Evolutionary conservation across 2,888 invertebrate species (phyloP).

Genomic region (Melinaea menophilus): DNA sequence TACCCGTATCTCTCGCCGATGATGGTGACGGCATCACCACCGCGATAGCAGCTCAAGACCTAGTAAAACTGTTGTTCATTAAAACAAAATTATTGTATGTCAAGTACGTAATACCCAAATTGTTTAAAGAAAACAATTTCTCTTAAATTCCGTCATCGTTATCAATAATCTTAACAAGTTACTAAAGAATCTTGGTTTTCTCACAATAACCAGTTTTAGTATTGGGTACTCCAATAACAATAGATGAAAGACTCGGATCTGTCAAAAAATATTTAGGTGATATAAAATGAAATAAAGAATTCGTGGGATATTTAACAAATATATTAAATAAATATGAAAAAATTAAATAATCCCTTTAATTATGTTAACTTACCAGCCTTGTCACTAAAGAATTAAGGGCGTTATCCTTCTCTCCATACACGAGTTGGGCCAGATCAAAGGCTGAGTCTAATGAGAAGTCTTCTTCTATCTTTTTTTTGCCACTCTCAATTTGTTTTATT

Average conservation of each 20-base stretch:
- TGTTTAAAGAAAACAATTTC: too few species aligned
- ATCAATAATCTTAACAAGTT: constrained; percentile 63
- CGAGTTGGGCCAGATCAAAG: constrained; percentile 84
- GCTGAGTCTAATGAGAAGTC: constrained; percentile 89
- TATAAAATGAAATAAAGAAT: neutral
- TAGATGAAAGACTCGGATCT: constrained; percentile 83
- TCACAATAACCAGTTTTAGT: constrained; percentile 93
- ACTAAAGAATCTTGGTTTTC: constrained; percentile 86
- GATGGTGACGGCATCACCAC: constrained; percentile 71
- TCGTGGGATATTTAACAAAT: too few species aligned
- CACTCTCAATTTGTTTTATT: constrained; percentile 53
- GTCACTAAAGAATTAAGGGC: constrained; percentile 87
- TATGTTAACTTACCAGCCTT: constrained; percentile 75
- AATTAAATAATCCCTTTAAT: too few species aligned
- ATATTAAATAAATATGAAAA: neutral
- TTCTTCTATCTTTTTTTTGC: constrained; percentile 54
- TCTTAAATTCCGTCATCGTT: constrained; percentile 22
- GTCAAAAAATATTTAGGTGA: neutral
- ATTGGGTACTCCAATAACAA: constrained; percentile 84
- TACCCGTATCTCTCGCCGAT: constrained; percentile 93
- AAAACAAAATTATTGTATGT: neutral
- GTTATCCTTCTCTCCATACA: constrained; percentile 65
- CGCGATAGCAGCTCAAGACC: constrained; percentile 84
- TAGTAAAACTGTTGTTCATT: constrained; percentile 83
- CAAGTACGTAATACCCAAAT: too few species aligned